Conservation (phyloP, 2,113 vertebrate genomes). For the Macaca nemestrina region DNA sequence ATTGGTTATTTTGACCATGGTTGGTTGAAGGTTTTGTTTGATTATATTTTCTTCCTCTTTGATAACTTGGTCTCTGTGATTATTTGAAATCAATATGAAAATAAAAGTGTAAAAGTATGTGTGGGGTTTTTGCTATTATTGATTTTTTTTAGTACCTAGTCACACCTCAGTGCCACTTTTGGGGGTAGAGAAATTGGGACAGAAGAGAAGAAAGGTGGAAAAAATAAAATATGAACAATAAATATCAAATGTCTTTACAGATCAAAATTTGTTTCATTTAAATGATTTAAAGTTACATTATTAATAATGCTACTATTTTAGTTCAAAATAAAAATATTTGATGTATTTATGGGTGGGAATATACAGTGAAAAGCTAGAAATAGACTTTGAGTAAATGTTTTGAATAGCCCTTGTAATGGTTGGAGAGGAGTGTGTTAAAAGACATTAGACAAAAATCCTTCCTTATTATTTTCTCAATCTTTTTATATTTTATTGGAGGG, state of each 20-base stretch:
- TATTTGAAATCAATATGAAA: slow-evolving; percentile 21
- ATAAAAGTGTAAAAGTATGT: not conserved
- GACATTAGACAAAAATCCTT: not conserved
- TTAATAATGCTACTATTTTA: not conserved
- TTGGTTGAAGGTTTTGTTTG: not conserved
- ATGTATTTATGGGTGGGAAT: not conserved
- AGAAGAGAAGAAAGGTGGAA: not conserved
- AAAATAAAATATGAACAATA: not conserved
- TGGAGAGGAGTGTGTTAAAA: not conserved
- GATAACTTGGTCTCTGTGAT: not conserved
- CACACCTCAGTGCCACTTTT: not conserved
- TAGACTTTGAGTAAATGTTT: not conserved
- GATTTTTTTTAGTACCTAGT: not conserved
- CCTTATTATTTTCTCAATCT: not conserved
- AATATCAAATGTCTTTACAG: not conserved
- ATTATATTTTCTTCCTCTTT: not conserved
- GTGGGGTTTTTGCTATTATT: not conserved
- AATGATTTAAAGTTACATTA: not conserved
- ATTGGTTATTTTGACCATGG: not conserved
- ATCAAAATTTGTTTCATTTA: not conserved
- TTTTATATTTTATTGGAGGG: not conserved
- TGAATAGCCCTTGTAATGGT: not conserved
- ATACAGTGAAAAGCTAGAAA: not conserved
- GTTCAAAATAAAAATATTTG: not conserved
- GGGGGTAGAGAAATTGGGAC: not conserved